phyloP scores from a whole-genome alignment of 2,113 vertebrate genomes.

The Scolopax mira region DNA sequence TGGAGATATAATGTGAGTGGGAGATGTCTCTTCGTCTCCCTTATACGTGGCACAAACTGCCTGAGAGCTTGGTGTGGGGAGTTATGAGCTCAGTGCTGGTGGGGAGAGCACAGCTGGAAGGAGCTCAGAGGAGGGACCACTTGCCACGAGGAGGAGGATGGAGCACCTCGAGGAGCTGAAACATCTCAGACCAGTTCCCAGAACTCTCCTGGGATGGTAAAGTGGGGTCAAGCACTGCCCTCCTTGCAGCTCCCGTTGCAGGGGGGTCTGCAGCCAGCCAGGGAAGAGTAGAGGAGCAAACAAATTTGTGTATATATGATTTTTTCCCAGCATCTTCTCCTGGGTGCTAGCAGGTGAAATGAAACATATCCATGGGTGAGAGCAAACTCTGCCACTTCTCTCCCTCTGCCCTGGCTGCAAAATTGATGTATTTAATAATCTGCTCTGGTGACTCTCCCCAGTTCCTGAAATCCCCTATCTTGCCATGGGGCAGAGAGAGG shows the following conservation, averaged over 20 bases:
- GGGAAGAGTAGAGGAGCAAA: not conserved
- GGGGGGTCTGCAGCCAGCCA: not conserved
- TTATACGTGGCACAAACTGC: not conserved
- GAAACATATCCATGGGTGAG: not conserved
- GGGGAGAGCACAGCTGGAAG: not conserved
- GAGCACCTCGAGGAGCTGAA: not conserved
- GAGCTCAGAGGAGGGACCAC: not conserved
- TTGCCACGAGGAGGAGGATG: rapidly evolving
- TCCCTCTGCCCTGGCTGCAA: not conserved
- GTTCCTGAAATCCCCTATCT: not conserved
- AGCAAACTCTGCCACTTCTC: not conserved
- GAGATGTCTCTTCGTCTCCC: not conserved
- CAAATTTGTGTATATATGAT: not conserved
- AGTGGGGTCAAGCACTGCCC: not conserved
- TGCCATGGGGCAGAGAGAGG: not conserved
- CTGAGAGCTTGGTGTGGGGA: not conserved
- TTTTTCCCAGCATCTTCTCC: not conserved
- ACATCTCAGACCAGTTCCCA: not conserved
- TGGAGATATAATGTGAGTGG: not conserved
- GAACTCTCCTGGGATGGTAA: not conserved
- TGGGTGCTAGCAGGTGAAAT: not conserved
- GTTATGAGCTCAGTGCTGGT: not conserved
- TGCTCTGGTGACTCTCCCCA: not conserved
- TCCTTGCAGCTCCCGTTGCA: not conserved
- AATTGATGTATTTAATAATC: not conserved